These are phyloP conservation scores for Dioctria rufipes DNA, from an alignment of 2,888 invertebrate species.

Conservation along the genomic window DNA sequence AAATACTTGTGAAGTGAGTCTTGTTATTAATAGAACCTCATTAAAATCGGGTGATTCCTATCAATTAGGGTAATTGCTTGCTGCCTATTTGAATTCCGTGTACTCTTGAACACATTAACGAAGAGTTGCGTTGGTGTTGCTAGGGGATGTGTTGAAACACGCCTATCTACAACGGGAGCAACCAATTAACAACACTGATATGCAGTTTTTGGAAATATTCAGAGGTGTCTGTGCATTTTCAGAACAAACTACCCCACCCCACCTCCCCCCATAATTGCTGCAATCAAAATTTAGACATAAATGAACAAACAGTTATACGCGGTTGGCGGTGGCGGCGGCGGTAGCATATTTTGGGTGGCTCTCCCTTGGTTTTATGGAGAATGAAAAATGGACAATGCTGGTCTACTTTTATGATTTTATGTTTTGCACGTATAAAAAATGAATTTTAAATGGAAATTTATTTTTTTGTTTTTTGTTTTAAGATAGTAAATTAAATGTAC, in stretches of 20 bases:
- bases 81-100: constrained; percentile 13
- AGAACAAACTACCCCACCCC: constrained; percentile 22
- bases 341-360: too few species aligned
- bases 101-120: neutral
- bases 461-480: too few species aligned
- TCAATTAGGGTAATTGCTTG: constrained; percentile 58
- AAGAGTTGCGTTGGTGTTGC: neutral
- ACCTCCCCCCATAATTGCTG: constrained; percentile 32
- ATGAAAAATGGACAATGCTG: too few species aligned
- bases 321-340: too few species aligned
- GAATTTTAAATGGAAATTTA: too few species aligned
- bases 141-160: neutral
- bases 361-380: too few species aligned
- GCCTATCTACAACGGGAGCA: constrained; percentile 21
- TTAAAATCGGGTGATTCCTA: constrained; percentile 56
- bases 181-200: constrained; percentile 42
- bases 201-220: constrained; percentile 22
- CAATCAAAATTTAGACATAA: constrained; percentile 22
- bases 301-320: too few species aligned
- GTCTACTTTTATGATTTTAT: too few species aligned
- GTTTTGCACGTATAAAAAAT: too few species aligned
- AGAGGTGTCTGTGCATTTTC: constrained; percentile 15
- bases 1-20: neutral
- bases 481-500: too few species aligned
- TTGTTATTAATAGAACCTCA: constrained; percentile 57